Evolutionary conservation across 2,888 invertebrate species (phyloP), one percentile per base, ranked within the genome.

Genomic region (Baccha elongata): DNA sequence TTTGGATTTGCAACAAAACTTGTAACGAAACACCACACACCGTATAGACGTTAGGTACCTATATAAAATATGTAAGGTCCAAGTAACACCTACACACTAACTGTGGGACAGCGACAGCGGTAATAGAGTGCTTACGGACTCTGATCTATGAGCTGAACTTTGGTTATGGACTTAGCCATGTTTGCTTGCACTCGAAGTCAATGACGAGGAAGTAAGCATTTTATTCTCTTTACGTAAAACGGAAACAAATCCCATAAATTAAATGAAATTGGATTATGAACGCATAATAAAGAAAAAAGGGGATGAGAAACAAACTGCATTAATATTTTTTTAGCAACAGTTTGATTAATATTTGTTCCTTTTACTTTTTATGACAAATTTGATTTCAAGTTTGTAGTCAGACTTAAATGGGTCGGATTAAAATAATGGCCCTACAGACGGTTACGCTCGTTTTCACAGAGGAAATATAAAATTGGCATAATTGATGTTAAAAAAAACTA

Each of bases 121-220:
- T 65, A 78, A 71, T 72, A 64, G 48, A 76, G 42, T 67, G 68
- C 73, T 64, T 32, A 55, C 42, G 62, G 68, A 46, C 40, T 46
- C 42, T 55, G 55, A 64, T 62, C 68, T 68, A 80, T 74, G 62
- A 68, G 53, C 29, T 58, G 68, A 55, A 46, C 72, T 52, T 60
- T 69, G 48, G 21, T 44, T 75, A 48, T 68, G 60, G 75, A 44
- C 69, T 69, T 62, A 46, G n/a, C 68, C 13, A 35, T 55, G 73
- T 68, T 68, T 48, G 42, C 62, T 17, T 26, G 32, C 40, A 58
- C 26, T 64, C 17, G 32, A 48, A 58, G 35, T 64, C 17, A 78
- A 76, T 76, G 64, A 78, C 71, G 35, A 64, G 69, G 76, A 76
- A 76, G 53, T 76, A 40, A 15, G 52, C 29, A 40, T 46, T 35